Percentiles rank a stretch among this genome's conserved stretches.
These are phyloP conservation scores for Myanophis thanlyinensis DNA, from an alignment of 2,113 vertebrate genomes.

Conservation along the genomic window DNA sequence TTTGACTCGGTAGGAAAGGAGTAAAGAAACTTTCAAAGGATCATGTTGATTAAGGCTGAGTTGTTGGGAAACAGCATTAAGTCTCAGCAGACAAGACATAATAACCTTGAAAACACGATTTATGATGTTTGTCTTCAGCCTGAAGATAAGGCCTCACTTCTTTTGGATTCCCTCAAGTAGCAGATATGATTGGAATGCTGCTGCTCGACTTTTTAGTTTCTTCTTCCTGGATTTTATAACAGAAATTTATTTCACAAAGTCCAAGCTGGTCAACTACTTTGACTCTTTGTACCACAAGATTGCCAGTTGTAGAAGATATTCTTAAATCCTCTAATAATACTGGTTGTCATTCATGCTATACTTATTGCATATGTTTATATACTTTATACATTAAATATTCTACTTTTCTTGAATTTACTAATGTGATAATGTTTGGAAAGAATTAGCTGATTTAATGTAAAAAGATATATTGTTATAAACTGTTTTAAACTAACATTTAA, in stretches of 20 bases:
- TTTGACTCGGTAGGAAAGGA: background rate
- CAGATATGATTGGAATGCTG: background rate
- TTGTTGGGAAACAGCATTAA: background rate
- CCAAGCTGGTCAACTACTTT: background rate
- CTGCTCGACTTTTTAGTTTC: background rate
- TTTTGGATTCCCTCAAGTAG: background rate
- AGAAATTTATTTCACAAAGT: background rate
- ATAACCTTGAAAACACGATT: background rate
- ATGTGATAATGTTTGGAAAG: background rate
- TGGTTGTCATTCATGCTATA: background rate
- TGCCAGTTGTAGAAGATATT: background rate
- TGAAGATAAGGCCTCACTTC: background rate
- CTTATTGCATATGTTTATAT: background rate
- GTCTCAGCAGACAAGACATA: background rate
- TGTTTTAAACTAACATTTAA: background rate
- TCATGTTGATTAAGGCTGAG: background rate
- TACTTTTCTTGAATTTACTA: background rate
- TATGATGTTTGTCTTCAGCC: background rate
- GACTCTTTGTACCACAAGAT: background rate
- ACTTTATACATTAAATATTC: background rate
- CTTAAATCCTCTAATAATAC: background rate
- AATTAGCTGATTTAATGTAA: background rate
- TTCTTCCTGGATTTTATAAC: background rate
- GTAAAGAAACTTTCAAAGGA: background rate
- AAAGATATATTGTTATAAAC: background rate